A percentile compares a stretch with the other conserved stretches of the same genome.
Evolutionary conservation across 1,140 invertebrate genomes (phyloP).

Genomic region (Latrodectus geometricus): DNA sequence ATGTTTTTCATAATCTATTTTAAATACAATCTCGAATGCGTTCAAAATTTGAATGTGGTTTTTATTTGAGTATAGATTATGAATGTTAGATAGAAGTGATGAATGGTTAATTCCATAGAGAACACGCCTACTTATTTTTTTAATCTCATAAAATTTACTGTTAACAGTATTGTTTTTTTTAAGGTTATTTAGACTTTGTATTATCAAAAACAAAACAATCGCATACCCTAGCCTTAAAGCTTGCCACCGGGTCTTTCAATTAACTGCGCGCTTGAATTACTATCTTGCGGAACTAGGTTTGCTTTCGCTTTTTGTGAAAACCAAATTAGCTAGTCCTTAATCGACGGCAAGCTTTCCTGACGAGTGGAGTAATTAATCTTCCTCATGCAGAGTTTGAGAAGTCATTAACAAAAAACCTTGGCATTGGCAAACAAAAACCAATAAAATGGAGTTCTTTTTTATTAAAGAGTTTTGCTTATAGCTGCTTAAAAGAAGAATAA

Average conservation of each 20-base stretch:
- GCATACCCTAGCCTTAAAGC: background rate
- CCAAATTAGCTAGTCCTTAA: background rate
- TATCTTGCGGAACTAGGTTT: background rate
- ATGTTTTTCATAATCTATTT: too few species aligned
- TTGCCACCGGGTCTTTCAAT: background rate
- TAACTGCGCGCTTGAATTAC: background rate
- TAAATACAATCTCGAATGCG: too few species aligned
- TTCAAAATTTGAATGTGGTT: too few species aligned
- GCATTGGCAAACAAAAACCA: background rate
- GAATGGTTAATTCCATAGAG: too few species aligned
- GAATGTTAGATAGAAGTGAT: too few species aligned
- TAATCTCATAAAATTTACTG: too few species aligned
- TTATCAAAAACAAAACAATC: background rate
- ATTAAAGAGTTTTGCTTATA: background rate
- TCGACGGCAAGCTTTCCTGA: background rate
- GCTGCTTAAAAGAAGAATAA: background rate
- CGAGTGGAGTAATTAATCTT: background rate
- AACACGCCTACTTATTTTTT: too few species aligned
- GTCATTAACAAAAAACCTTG: background rate
- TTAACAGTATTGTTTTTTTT: too few species aligned
- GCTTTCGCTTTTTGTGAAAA: background rate
- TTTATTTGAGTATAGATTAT: too few species aligned
- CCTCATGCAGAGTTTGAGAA: background rate
- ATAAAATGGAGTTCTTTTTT: background rate
- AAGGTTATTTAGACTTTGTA: background rate